Conservation (phyloP, 2,113 vertebrate species). For the Dendrocopos noguchii region DNA sequence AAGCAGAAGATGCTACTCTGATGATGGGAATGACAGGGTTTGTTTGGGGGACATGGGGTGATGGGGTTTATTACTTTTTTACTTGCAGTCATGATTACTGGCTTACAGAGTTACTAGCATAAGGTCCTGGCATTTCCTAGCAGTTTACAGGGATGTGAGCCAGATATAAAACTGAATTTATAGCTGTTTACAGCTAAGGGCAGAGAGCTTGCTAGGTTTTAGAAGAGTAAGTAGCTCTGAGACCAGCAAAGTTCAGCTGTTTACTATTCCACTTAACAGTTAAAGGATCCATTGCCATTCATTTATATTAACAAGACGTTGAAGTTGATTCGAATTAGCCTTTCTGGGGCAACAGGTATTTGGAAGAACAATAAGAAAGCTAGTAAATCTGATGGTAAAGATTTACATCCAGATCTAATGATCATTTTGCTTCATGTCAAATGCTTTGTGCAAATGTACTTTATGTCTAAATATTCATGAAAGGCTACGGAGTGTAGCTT, state of each 20-base stretch:
- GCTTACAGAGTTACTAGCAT: background rate
- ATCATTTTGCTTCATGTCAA: background rate
- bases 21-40: background rate
- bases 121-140: conserved; percentile 7
- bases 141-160: background rate
- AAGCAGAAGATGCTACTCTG: background rate
- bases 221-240: background rate
- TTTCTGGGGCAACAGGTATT: conserved; percentile 25
- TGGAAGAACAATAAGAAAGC: background rate
- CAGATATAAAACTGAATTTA: conserved; percentile 23
- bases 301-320: conserved; percentile 42
- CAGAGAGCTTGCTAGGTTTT: background rate
- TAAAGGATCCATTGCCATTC: background rate
- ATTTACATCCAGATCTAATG: background rate
- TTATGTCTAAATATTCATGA: background rate
- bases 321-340: conserved; percentile 12
- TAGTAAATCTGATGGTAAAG: background rate
- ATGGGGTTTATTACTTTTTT: background rate
- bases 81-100: background rate
- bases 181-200: background rate
- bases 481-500: background rate
- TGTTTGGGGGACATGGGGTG: too few relatives aligned
- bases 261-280: background rate
- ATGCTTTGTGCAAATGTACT: background rate
- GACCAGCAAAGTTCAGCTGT: background rate